A percentile compares a stretch with the other conserved stretches of the same genome.
Evolutionary conservation across 2,888 invertebrate species (phyloP).

Genomic region (Lycophotia porphyrea): DNA sequence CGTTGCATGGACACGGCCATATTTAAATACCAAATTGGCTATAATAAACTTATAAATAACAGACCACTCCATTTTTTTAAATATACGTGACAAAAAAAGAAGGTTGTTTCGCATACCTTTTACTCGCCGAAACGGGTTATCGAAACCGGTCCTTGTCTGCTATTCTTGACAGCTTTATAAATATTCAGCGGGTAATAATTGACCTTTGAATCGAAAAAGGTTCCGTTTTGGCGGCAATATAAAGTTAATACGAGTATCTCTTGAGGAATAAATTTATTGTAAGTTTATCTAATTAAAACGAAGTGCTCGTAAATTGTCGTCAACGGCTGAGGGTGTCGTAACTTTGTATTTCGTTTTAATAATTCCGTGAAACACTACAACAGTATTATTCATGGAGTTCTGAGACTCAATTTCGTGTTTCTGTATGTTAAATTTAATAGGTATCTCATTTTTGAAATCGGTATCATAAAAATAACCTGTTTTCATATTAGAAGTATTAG

Average conservation of each 20-base stretch:
- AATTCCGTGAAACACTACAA: constrained; percentile 46
- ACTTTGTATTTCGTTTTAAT: constrained; percentile 53
- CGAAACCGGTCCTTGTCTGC: constrained; percentile 77
- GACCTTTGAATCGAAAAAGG: constrained; percentile 79
- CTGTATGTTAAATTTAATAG: constrained; percentile 44
- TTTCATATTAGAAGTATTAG: constrained; percentile 29
- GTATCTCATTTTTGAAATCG: constrained; percentile 28
- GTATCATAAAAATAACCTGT: constrained; percentile 50
- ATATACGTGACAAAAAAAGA: constrained; percentile 72
- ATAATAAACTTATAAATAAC: constrained; percentile 59
- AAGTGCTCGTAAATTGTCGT: constrained; percentile 53
- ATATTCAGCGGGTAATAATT: constrained; percentile 82
- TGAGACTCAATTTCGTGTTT: constrained; percentile 38
- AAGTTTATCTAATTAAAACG: constrained; percentile 57
- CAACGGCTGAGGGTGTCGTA: constrained; percentile 45
- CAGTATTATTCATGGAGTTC: constrained; percentile 59
- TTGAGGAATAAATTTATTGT: constrained; percentile 54
- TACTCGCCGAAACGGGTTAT: constrained; percentile 80
- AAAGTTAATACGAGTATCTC: constrained; percentile 48
- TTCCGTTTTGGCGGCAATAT: constrained; percentile 70
- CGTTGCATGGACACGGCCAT: constrained; percentile 36
- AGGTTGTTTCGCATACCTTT: constrained; percentile 80
- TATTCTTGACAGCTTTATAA: constrained; percentile 80
- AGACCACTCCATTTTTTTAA: constrained; percentile 62
- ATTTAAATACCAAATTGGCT: constrained; percentile 60